phyloP scores from a whole-genome alignment of 2,113 vertebrate genomes.

The Telmatochromis bifrenatus region DNA sequence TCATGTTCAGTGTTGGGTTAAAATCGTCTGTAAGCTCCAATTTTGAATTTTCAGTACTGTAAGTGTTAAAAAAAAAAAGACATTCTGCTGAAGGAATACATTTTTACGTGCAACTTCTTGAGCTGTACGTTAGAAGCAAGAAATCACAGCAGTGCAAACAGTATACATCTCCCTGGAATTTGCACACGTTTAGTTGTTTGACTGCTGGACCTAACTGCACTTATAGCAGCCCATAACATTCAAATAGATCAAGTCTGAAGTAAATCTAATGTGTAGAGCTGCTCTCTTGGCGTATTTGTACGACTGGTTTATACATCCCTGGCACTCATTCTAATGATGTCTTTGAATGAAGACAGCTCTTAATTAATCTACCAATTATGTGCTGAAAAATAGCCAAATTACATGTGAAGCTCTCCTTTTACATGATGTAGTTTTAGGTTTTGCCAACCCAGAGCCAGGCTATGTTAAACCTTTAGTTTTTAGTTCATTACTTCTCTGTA shows the following conservation, averaged over 20 bases:
- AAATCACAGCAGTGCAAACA: background rate
- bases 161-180: background rate
- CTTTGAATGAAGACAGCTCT: background rate
- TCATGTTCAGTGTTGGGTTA: background rate
- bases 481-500: background rate
- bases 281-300: background rate
- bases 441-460: background rate
- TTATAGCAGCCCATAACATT: background rate
- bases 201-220: background rate
- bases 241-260: background rate
- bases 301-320: background rate
- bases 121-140: background rate
- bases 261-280: background rate
- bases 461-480: background rate
- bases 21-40: background rate
- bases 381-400: fast-evolving
- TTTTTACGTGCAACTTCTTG: background rate
- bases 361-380: background rate
- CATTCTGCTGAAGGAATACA: background rate
- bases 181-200: background rate
- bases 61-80: background rate
- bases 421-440: background rate
- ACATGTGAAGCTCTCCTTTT: background rate
- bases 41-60: background rate
- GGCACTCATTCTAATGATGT: background rate